Evolutionary conservation across 2,888 invertebrate species (phyloP), one percentile per base, ranked within the genome.

Genomic region (Drosophila antonietae): DNA sequence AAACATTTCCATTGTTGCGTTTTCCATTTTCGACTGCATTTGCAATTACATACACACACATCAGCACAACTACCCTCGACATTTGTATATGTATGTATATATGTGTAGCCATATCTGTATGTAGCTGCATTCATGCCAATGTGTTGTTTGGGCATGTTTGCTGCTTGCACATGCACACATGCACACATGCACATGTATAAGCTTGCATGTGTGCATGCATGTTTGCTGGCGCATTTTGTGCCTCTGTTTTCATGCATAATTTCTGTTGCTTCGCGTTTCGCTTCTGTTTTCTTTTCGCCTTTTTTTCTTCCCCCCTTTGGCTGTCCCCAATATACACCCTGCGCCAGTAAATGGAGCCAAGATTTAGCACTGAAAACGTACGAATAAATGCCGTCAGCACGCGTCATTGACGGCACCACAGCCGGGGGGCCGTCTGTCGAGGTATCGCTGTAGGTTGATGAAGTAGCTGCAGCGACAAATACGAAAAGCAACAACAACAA

Each of bases 331-430:
- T 31, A 8, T 18, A 31, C 56, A 20, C 1, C 44, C 15, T 18
- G n/a, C 35, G 39, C 52, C 37, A 10, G 37, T 18, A 58, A 58
- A 47, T 41, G 51, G 31, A 62, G 60, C 62, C 73, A 62, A 69
- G 68, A 65, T 77, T 79, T 90, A 90, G 85, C 90, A 90, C 90
- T 90, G 90, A 90, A 90, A 90, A 88, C 89, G 90, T 83, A 83
- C 90, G 81, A 90, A 89, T 87, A 90, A 90, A 90, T 87, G 90
- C 90, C 87, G 79, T 81, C 81, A 81, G 80, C 84, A 84, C 84
- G 87, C 81, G 83, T 68, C 77, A 78, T 60, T 66, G 43, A 63
- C 59, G 53, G 39, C 33, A 23, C 7, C 7, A n/a, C 7, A 10
- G 63, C 31, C 52, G 23, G 52, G 52, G 52, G 37, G 52, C 37